Percentiles rank a stretch among this genome's conserved stretches.
phyloP scores from a whole-genome alignment of 23 tunicate species.

The Clavelina lepadiformis region DNA sequence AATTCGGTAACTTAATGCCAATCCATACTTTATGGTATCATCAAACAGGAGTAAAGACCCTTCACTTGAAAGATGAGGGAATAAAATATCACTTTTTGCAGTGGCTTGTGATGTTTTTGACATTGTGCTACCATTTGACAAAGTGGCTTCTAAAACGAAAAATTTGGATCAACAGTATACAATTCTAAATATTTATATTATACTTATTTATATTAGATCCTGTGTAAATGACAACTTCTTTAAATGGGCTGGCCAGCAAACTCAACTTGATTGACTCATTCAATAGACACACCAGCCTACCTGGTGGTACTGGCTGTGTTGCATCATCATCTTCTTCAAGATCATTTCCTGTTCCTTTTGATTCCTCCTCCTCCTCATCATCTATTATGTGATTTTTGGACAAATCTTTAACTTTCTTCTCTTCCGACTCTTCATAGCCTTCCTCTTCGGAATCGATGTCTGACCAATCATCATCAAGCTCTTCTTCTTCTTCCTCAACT shows the following conservation, averaged over 20 bases:
- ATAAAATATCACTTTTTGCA: slow-evolving; percentile 25
- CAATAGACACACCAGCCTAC: too few species aligned
- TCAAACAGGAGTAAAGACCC: slow-evolving; percentile 78
- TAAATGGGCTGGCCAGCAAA: too few species aligned
- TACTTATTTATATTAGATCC: too few species aligned
- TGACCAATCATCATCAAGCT: slow-evolving; percentile 37
- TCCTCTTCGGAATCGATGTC: slow-evolving; percentile 36
- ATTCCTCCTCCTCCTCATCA: slow-evolving; percentile 18
- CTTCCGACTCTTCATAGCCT: slow-evolving; percentile 19
- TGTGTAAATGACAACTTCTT: too few species aligned
- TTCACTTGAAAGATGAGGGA: slow-evolving; percentile 42
- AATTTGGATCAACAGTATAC: neutral
- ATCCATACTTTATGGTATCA: slow-evolving; percentile 29
- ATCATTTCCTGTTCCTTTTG: slow-evolving; percentile 34
- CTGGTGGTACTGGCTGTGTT: slow-evolving; percentile 4
- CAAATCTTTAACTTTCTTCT: slow-evolving; percentile 2
- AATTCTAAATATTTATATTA: too few species aligned
- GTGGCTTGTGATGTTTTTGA: slow-evolving; percentile 18
- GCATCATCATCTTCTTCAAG: slow-evolving; percentile 30
- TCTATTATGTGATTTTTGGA: too few species aligned
- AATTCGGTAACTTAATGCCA: too few species aligned
- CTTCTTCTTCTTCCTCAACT: slow-evolving; percentile 60
- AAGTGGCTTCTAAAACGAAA: slow-evolving; percentile 5
- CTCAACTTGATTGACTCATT: too few species aligned
- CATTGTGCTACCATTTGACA: slow-evolving; percentile 12